Percentiles rank a stretch among this genome's conserved stretches.
Evolutionary conservation across 2,888 invertebrate species (phyloP).

Genomic region (Callosobruchus maculatus): DNA sequence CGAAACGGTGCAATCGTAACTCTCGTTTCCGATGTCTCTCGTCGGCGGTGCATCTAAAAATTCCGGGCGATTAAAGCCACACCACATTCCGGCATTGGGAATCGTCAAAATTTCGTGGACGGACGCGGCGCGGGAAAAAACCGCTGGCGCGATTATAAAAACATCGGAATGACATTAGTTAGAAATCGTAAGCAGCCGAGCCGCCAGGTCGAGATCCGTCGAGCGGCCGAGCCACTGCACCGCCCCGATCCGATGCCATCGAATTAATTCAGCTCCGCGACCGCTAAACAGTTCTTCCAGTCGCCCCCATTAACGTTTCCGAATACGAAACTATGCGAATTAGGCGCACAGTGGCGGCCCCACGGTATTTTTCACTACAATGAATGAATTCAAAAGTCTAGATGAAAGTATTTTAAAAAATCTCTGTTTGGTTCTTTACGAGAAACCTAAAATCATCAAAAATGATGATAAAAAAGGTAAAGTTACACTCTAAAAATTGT

Average conservation of each 20-base stretch:
- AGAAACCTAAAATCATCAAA: too few species aligned
- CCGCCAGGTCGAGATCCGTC: too few species aligned
- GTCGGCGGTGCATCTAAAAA: background rate
- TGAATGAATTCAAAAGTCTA: too few species aligned
- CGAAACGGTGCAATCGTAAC: background rate
- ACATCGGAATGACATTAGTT: conserved; percentile 25
- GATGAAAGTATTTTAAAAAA: too few species aligned
- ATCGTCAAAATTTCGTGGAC: conserved; percentile 13
- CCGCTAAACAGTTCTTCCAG: conserved; percentile 18
- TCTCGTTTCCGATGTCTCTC: background rate
- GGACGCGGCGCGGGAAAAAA: background rate
- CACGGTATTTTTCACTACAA: too few species aligned
- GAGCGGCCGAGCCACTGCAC: background rate
- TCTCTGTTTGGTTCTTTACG: too few species aligned
- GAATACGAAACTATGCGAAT: conserved; percentile 41
- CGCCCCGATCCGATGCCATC: conserved; percentile 7
- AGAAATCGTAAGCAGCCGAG: conserved; percentile 13
- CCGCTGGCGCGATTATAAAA: conserved; percentile 13
- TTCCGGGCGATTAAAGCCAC: background rate
- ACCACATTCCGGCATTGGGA: conserved; percentile 12
- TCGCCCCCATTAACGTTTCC: conserved; percentile 38
- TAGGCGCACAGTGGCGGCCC: conserved; percentile 30
- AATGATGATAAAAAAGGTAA: too few species aligned
- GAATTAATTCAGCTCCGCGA: conserved; percentile 29
- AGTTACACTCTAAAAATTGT: too few species aligned